Conservation (phyloP, 2,888 invertebrate genomes). For the Drosophila testacea region DNA sequence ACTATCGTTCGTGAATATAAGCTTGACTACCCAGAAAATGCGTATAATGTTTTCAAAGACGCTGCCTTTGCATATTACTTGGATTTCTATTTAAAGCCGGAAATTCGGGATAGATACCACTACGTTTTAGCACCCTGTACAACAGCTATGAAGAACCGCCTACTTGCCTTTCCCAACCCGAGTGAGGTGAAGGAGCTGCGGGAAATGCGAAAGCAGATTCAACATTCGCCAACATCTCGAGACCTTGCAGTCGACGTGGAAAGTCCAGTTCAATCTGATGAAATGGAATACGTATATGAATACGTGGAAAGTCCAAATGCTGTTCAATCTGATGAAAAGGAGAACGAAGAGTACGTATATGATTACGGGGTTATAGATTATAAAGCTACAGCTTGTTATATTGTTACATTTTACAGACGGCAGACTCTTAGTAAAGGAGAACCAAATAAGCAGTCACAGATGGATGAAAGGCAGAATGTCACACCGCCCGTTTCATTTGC, state of each 20-base stretch:
- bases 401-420: constrained; percentile 1
- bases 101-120: constrained; percentile 40
- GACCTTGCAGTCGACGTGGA: neutral
- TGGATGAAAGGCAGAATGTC: neutral
- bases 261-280: neutral
- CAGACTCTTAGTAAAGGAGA: neutral
- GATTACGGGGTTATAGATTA: too few relatives aligned
- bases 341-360: constrained; percentile 15
- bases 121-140: constrained; percentile 26
- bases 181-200: neutral
- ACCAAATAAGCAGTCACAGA: neutral
- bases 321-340: neutral
- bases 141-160: constrained; percentile 1
- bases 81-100: constrained; percentile 47
- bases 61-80: constrained; percentile 48
- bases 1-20: constrained; percentile 47
- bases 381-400: neutral
- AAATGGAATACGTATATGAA: constrained; percentile 6
- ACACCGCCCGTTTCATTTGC: neutral
- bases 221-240: neutral
- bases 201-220: neutral
- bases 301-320: neutral
- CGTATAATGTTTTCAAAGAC: constrained; percentile 42
- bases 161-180: constrained; percentile 37
- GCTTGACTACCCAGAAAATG: constrained; percentile 20